These are phyloP conservation scores for Distichodus sexfasciatus DNA, from an alignment of 2,797 vertebrate species.

Conservation along the genomic window DNA sequence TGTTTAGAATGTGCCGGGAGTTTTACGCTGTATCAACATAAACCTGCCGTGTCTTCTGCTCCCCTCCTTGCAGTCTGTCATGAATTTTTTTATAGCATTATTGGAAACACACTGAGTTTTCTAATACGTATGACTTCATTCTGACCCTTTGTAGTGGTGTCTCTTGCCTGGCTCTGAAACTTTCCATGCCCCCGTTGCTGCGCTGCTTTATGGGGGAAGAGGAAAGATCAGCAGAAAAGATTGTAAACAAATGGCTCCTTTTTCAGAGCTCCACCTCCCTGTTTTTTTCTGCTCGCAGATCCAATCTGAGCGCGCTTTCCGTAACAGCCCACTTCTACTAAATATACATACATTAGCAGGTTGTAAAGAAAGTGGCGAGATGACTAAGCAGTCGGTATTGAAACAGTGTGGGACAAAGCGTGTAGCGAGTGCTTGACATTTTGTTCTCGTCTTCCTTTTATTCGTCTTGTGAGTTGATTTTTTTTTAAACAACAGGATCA, in stretches of 20 bases:
- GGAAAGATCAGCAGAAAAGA: conserved; percentile 14
- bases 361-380: neutral
- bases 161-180: conserved; percentile 13
- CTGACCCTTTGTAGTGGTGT: neutral
- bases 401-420: neutral
- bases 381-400: conserved; percentile 7
- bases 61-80: neutral
- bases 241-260: conserved; percentile 56
- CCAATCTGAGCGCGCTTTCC: conserved; percentile 38
- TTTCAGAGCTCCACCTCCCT: conserved; percentile 52
- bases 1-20: neutral
- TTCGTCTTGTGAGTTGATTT: neutral
- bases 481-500: neutral
- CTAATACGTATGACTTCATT: neutral
- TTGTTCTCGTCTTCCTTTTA: neutral
- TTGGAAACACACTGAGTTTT: neutral
- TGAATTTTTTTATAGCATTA: neutral
- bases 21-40: neutral
- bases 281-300: conserved; percentile 48
- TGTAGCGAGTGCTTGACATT: conserved; percentile 3
- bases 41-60: neutral
- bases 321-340: neutral
- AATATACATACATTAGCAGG: neutral
- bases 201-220: neutral
- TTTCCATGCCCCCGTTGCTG: conserved; percentile 1